Evolutionary conservation across 2,888 invertebrate species (phyloP).

Genomic region (Augochlorella aurata): DNA sequence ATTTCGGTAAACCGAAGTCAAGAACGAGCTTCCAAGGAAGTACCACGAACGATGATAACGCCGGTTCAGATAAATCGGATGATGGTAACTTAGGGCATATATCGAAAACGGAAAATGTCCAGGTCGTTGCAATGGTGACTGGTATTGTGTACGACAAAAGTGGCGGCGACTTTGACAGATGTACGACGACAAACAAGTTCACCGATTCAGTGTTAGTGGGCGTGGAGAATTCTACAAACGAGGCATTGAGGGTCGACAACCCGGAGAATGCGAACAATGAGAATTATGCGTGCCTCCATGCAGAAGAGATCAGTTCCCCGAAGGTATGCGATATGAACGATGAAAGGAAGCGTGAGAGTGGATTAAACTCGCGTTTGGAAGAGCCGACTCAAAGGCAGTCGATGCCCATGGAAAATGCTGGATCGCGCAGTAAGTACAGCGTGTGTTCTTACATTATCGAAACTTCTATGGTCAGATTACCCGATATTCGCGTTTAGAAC

Average conservation of each 20-base stretch:
- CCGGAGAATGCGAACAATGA: neutral
- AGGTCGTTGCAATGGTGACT: conserved; percentile 45
- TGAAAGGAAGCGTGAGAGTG: neutral
- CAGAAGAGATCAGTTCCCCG: conserved; percentile 12
- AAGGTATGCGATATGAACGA: neutral
- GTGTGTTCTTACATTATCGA: neutral
- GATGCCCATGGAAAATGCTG: neutral
- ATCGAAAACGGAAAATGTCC: neutral
- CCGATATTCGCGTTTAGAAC: neutral
- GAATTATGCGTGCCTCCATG: neutral
- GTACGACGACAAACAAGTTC: neutral
- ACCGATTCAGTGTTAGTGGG: neutral
- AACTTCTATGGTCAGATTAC: neutral
- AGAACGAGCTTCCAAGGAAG: neutral
- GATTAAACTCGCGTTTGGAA: neutral
- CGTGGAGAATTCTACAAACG: neutral
- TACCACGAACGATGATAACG: neutral
- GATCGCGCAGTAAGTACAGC: conserved; percentile 13
- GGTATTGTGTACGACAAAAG: conserved; percentile 26
- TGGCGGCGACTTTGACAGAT: conserved; percentile 5
- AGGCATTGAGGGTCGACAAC: neutral
- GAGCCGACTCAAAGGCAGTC: neutral
- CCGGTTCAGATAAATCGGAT: neutral
- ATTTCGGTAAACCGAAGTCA: neutral
- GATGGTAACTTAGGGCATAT: neutral